Evolutionary conservation across 2,797 vertebrate genomes (phyloP).

Genomic region (Lepilemur septentrionalis): DNA sequence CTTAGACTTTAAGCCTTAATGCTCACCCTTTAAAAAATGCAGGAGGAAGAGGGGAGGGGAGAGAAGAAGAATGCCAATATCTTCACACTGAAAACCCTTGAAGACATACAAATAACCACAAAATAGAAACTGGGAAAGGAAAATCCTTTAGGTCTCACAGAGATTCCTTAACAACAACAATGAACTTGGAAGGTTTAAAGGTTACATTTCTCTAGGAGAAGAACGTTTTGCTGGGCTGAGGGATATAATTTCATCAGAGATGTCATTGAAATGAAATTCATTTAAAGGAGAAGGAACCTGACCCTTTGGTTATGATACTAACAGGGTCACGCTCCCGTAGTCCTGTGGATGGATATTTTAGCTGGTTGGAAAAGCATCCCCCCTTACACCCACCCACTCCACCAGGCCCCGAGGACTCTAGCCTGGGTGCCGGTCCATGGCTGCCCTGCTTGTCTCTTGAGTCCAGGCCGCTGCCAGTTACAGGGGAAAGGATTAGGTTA

Average conservation of each 20-base stretch:
- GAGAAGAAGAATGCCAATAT: background rate
- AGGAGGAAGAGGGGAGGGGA: background rate
- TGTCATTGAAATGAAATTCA: background rate
- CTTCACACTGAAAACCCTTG: background rate
- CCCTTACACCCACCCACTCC: fast-evolving
- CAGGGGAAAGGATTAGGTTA: background rate
- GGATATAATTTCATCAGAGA: background rate
- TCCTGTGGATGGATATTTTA: no score
- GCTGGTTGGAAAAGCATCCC: background rate
- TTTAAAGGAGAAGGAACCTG: background rate
- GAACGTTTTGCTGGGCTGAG: background rate
- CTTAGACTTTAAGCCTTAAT: background rate
- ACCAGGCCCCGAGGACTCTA: background rate
- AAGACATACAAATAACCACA: background rate
- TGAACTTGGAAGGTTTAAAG: background rate
- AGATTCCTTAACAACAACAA: background rate
- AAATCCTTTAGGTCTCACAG: background rate
- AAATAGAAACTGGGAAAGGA: background rate
- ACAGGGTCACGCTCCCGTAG: fast-evolving
- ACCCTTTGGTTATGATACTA: background rate
- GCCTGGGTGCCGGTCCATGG: background rate
- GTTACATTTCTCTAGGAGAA: background rate
- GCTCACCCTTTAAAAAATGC: background rate
- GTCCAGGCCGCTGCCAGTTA: background rate
- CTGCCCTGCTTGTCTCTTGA: background rate